A percentile compares a stretch with the other conserved stretches of the same genome.
Conservation (phyloP, 92 coral and sea anemone genomes). For the Palythoa heliodiscus region DNA sequence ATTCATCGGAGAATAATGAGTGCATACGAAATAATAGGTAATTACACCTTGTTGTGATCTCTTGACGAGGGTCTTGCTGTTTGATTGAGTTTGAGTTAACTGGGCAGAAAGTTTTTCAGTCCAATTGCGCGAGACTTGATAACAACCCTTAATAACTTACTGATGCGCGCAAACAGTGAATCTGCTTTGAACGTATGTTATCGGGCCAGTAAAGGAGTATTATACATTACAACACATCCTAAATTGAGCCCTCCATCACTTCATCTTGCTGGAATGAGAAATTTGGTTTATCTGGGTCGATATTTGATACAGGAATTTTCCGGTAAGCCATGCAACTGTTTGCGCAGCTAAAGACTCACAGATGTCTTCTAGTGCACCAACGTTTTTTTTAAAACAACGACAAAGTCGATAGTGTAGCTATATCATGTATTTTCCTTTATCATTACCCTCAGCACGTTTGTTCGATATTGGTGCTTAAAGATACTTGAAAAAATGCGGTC, state of each 20-base stretch:
- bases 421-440: slow-evolving; percentile 7
- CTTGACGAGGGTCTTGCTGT: slow-evolving; percentile 22
- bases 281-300: background rate
- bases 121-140: slow-evolving; percentile 7
- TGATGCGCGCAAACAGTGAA: slow-evolving; percentile 20
- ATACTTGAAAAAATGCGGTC: slow-evolving; percentile 23
- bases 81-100: slow-evolving; percentile 33
- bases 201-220: background rate
- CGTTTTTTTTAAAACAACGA: background rate
- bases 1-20: slow-evolving; percentile 37
- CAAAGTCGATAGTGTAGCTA: background rate
- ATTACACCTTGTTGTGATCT: slow-evolving; percentile 40
- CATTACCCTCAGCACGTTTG: slow-evolving; percentile 20
- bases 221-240: background rate
- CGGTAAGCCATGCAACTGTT: slow-evolving; percentile 39
- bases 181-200: background rate
- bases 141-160: background rate
- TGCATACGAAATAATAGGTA: slow-evolving; percentile 42
- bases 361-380: background rate
- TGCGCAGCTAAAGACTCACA: slow-evolving; percentile 15
- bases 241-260: background rate
- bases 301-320: background rate
- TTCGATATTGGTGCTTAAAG: slow-evolving; percentile 26
- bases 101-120: background rate
- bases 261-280: slow-evolving; percentile 28